Percentiles rank a stretch among this genome's conserved stretches.
phyloP scores from a whole-genome alignment of 2,888 invertebrate species.

The Epinotia demarniana region DNA sequence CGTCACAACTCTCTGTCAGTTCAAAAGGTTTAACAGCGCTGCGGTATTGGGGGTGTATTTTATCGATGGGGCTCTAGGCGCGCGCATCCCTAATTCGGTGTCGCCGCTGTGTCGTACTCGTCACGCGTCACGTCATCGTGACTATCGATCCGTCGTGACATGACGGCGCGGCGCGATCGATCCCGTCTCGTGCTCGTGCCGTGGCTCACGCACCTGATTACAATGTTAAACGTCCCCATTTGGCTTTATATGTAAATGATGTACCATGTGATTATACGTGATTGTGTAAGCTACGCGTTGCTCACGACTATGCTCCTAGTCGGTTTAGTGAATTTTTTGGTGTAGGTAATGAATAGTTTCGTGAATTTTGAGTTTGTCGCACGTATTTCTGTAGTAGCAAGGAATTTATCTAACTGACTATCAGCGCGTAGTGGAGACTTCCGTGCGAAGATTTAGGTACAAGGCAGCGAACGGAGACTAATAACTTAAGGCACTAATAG shows the following conservation, averaged over 20 bases:
- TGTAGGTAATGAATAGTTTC: not conserved
- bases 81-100: constrained; percentile 18
- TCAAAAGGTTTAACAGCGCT: not conserved
- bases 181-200: constrained; percentile 55
- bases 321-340: constrained; percentile 11
- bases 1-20: constrained; percentile 3
- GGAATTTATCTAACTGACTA: not conserved
- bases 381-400: no score
- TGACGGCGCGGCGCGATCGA: constrained; percentile 39
- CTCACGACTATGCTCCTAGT: constrained; percentile 7
- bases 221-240: constrained; percentile 46
- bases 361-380: not conserved
- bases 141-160: constrained; percentile 39
- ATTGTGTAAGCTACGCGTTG: constrained; percentile 26
- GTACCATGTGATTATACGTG: constrained; percentile 32
- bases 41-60: constrained; percentile 3
- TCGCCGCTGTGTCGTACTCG: constrained; percentile 48
- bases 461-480: no score
- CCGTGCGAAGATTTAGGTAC: no score
- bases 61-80: constrained; percentile 57
- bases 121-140: constrained; percentile 51
- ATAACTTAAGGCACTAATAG: no score
- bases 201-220: constrained; percentile 58
- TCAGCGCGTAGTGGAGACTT: not conserved
- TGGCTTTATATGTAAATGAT: constrained; percentile 42